Evolutionary conservation across 2,888 invertebrate genomes (phyloP).

Genomic region (Saturnia japonica): DNA sequence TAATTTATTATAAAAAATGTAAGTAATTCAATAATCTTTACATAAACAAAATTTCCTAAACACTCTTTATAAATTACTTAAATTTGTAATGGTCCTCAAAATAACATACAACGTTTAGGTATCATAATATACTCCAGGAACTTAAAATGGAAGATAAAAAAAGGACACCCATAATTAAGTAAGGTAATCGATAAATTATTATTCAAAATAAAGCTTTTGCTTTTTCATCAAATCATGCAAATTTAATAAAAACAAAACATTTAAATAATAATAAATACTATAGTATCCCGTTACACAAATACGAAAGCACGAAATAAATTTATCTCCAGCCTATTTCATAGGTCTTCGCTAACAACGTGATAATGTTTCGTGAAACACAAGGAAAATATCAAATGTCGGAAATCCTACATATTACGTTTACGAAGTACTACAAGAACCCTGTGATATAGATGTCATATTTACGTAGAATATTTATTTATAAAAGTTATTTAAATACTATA

Average conservation of each 20-base stretch:
- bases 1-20: too few relatives aligned
- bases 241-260: slow-evolving; percentile 20
- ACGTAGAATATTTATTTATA: neutral
- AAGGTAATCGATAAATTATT: too few relatives aligned
- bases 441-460: neutral
- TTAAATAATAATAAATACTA: slow-evolving; percentile 37
- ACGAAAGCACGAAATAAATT: slow-evolving; percentile 53
- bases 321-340: slow-evolving; percentile 57
- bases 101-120: too few relatives aligned
- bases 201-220: too few relatives aligned
- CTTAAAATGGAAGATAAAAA: neutral
- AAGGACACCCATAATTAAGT: too few relatives aligned
- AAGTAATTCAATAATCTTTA: too few relatives aligned
- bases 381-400: slow-evolving; percentile 59
- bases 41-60: too few relatives aligned
- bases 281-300: slow-evolving; percentile 56
- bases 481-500: neutral
- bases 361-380: slow-evolving; percentile 60
- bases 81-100: too few relatives aligned
- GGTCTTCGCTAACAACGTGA: slow-evolving; percentile 64
- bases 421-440: slow-evolving; percentile 4
- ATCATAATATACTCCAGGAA: too few relatives aligned
- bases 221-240: neutral
- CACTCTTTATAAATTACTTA: too few relatives aligned
- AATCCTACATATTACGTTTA: slow-evolving; percentile 37